phyloP scores from a whole-genome alignment of 2,888 invertebrate genomes.

The Yponomeuta malinellus region DNA sequence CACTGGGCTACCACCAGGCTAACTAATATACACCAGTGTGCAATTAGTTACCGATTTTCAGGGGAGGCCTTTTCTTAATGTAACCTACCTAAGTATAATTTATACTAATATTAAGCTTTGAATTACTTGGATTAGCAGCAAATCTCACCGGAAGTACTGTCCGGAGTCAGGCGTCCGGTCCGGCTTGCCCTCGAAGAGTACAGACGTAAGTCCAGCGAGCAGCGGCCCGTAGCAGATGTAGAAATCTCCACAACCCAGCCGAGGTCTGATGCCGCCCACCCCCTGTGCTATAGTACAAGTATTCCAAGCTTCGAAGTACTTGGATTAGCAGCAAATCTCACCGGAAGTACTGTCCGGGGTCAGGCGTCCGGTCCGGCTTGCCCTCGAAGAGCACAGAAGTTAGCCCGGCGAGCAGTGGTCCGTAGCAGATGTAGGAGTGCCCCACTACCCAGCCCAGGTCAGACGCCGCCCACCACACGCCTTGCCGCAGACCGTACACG shows the following conservation, averaged over 20 bases:
- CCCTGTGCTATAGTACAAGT: slow-evolving; percentile 43
- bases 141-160: slow-evolving; percentile 87
- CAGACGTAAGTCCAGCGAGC: slow-evolving; percentile 85
- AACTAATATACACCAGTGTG: too few species aligned
- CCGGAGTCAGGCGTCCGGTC: slow-evolving; percentile 95
- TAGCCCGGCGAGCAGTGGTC: slow-evolving; percentile 86
- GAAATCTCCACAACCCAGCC: slow-evolving; percentile 96
- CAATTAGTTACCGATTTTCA: too few species aligned
- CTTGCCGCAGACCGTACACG: slow-evolving; percentile 85
- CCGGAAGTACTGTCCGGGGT: slow-evolving; percentile 94
- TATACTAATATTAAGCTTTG: not conserved
- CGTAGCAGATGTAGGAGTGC: slow-evolving; percentile 96
- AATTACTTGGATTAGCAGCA: too few species aligned
- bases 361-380: slow-evolving; percentile 95
- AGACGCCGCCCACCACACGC: slow-evolving; percentile 95
- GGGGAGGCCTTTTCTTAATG: not conserved
- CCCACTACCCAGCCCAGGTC: slow-evolving; percentile 96
- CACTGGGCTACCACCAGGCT: too few species aligned
- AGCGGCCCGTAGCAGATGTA: slow-evolving; percentile 96
- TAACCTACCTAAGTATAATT: not conserved
- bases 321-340: slow-evolving; percentile 34
- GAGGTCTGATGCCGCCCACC: slow-evolving; percentile 92
- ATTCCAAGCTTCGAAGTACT: too few species aligned
- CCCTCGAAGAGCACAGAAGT: slow-evolving; percentile 93
- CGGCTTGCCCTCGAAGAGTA: slow-evolving; percentile 95